Conservation (phyloP, 2,797 vertebrate species). For the Oryzias dopingdopingensis region DNA sequence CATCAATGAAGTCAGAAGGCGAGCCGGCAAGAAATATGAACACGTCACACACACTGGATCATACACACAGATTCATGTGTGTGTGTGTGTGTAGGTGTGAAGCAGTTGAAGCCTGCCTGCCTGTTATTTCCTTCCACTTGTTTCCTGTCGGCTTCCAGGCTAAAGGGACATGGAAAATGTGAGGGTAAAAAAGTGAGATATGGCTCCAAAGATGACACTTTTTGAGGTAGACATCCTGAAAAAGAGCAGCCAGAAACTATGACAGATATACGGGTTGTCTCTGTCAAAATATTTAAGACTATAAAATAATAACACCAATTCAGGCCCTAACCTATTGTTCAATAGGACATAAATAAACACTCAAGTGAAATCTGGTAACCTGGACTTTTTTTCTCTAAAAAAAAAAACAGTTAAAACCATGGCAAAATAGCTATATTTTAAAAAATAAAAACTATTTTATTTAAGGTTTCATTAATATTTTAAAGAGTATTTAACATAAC, state of each 20-base stretch:
- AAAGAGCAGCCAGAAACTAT: not conserved
- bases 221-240: not conserved
- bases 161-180: conserved; percentile 62
- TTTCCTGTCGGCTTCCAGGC: conserved; percentile 68
- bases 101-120: conserved; percentile 38
- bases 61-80: conserved; percentile 25
- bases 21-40: conserved; percentile 21
- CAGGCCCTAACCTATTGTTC: too few relatives aligned
- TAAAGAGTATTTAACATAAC: too few relatives aligned
- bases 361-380: too few relatives aligned
- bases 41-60: not conserved
- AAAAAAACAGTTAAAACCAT: too few relatives aligned
- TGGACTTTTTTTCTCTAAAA: too few relatives aligned
- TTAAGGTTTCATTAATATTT: too few relatives aligned
- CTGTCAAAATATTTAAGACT: too few relatives aligned
- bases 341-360: too few relatives aligned
- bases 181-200: conserved; percentile 38
- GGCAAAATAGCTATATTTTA: too few relatives aligned
- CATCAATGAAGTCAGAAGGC: conserved; percentile 27
- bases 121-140: conserved; percentile 63
- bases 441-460: too few relatives aligned
- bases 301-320: too few relatives aligned
- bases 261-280: too few relatives aligned
- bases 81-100: conserved; percentile 39
- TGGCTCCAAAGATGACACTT: conserved; percentile 4